Evolutionary conservation across 2,888 invertebrate genomes (phyloP), one percentile per base, ranked within the genome.

Genomic region (Phaedon cochleariae): DNA sequence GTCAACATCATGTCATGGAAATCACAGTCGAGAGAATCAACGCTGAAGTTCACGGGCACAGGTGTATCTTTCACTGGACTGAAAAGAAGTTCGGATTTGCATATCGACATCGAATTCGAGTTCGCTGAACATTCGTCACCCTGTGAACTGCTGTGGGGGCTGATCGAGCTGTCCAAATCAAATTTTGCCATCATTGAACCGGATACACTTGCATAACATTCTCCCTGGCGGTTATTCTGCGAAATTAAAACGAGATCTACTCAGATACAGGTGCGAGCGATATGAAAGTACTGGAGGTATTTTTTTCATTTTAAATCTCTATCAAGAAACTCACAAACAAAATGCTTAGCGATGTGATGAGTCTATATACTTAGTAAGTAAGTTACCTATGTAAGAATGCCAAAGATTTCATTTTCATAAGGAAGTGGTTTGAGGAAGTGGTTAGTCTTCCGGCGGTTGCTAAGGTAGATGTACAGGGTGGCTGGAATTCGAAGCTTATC

Each of bases 11-110:
- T 92, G 79, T 95, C 94, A 78, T 92, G 91, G 75, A 90, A 87
- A 81, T 94, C 94, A 84, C 94, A 93, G 84, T 96, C 96, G 76
- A 96, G 86, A 72, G 95, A 96, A 82, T 96, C 96, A 69, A 95
- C 94, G 77, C 95, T 95, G 84, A 92, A 93, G 82, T 92, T 92
- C 64, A 87, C 87, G 71, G 92, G 91, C 54, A 87, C 85, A 71
- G 92, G 90, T 37, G 87, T 87, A 84, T 96, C 95, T 83, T 92
- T 93, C 65, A 95, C 92, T 21, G 96, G 96, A 68, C 95, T 96
- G 85, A 96, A 96, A 66, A 96, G 87, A 74, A 95, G 87, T 83
- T 95, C 95, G 69, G 95, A 95, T 85, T 95, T 95, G 87, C 95
- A 95, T 82, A 95, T 93, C 69, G 94, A 95, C 90, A 94, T 94